Evolutionary conservation across 2,888 invertebrate species (phyloP).

Genomic region (Drosophila lutescens): DNA sequence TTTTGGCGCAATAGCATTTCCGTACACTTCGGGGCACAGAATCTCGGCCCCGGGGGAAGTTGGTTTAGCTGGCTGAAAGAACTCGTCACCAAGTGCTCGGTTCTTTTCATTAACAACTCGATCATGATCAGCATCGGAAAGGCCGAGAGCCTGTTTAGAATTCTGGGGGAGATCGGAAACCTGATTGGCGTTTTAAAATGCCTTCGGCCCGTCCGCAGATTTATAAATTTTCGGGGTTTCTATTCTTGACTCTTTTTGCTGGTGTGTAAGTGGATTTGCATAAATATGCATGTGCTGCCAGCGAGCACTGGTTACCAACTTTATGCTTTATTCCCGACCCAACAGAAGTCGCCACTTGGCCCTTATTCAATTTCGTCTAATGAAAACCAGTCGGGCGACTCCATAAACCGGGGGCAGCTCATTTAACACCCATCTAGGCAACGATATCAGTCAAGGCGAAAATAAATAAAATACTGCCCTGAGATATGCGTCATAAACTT

Average conservation of each 20-base stretch:
- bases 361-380: conserved; percentile 15
- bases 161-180: conserved; percentile 60
- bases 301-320: conserved; percentile 6
- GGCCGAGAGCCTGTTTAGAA: conserved; percentile 59
- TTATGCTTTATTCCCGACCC: not conserved
- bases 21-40: conserved; percentile 48
- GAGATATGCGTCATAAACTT: conserved; percentile 22
- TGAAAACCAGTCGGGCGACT: conserved; percentile 36
- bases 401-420: conserved; percentile 16
- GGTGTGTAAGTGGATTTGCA: conserved; percentile 47
- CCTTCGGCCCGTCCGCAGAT: conserved; percentile 23
- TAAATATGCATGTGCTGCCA: conserved; percentile 43
- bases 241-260: conserved; percentile 44
- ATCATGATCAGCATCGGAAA: conserved; percentile 71
- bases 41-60: conserved; percentile 32
- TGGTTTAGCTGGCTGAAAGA: conserved; percentile 42
- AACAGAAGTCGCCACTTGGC: conserved; percentile 6
- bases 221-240: conserved; percentile 49
- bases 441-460: conserved; percentile 33
- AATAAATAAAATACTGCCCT: not conserved
- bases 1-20: conserved; percentile 53
- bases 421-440: conserved; percentile 22
- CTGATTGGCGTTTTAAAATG: conserved; percentile 65
- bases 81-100: conserved; percentile 55
- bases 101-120: conserved; percentile 71